phyloP scores from a whole-genome alignment of 2,888 invertebrate genomes.

The Sabatieria punctata region DNA sequence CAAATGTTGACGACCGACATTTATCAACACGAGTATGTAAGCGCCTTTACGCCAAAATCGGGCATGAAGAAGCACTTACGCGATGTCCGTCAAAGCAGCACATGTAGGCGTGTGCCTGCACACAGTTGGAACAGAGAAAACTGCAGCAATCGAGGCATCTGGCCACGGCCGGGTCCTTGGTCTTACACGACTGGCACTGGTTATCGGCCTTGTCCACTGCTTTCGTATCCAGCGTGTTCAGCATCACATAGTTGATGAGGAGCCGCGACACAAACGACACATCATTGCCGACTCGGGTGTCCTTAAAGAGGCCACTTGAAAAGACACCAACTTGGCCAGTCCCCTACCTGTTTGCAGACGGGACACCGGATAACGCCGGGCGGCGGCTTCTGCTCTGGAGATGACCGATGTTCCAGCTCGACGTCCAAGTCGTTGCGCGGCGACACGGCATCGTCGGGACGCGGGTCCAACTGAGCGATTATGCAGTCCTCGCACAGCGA shows the following conservation, averaged over 20 bases:
- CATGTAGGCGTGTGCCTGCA: slow-evolving; percentile 89
- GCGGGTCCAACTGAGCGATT: slow-evolving; percentile 22
- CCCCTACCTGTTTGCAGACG: slow-evolving; percentile 59
- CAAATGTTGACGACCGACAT: too few species aligned
- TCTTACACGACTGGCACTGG: slow-evolving; percentile 78
- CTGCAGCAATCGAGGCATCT: slow-evolving; percentile 86
- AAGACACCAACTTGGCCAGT: too few species aligned
- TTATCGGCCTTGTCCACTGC: slow-evolving; percentile 53
- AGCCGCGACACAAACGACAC: slow-evolving; percentile 47
- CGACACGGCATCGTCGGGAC: slow-evolving; percentile 12
- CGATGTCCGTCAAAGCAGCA: slow-evolving; percentile 81
- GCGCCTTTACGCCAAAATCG: too few species aligned
- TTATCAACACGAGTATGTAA: too few species aligned
- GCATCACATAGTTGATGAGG: slow-evolving; percentile 66
- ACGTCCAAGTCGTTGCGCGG: slow-evolving; percentile 1
- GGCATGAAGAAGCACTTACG: too few species aligned
- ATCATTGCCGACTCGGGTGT: slow-evolving; percentile 26
- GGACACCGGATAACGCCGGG: slow-evolving; percentile 31
- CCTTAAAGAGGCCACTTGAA: slow-evolving; percentile 11
- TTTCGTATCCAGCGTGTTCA: slow-evolving; percentile 37
- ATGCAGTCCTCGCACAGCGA: slow-evolving; percentile 84
- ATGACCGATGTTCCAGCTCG: slow-evolving; percentile 10
- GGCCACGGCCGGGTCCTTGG: slow-evolving; percentile 79
- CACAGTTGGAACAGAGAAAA: slow-evolving; percentile 78
- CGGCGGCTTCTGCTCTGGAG: slow-evolving; percentile 15